Base-by-base conservation (phyloP, 1,140 invertebrate species). In the Penaeus vannamei region DNA sequence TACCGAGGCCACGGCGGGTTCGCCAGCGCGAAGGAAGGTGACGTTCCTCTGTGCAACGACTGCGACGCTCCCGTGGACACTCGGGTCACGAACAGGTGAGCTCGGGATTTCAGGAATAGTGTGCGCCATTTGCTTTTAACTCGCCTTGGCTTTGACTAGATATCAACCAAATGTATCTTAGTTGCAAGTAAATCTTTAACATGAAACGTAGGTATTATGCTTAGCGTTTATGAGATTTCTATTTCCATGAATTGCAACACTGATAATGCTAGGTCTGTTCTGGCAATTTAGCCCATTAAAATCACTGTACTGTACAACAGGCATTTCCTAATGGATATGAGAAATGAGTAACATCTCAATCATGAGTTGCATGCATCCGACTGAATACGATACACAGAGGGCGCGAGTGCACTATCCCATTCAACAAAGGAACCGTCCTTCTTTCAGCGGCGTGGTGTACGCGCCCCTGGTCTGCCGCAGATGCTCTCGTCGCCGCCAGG, bases 391-490 rank as follows among this genome's bases (percentile, higher is more conserved):
- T 26, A 23, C 19, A 20, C 23, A 36, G 20, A 86, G 59, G 87
- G 89, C 88, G 90, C 77, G 46, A 62, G 36, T 23, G 46, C 82
- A 23, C 10, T 87, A 77, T 19, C 76, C 26, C 42, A 66, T 85
- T 61, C 36, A n/a, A 91, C 20, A 42, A 69, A 7, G 60, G 23
- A 79, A 36, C 64, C 81, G 46, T 42, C 23, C 87, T 79, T 46
- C 14, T 61, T 61, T 82, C 91, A 95, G 94, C 85, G 95, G 96
- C 84, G 94, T 96, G 46, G 94, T 96, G 92, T 96, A 95, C 91
- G 95, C 96, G n/a, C 95, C 96, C 1, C 93, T 97, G 84, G 95
- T 98, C 14, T 98, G 98, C 93, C 94, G 96, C 88, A 97, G 97
- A 92, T 99, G 98, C 93, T 94, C 95, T 72, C 97, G 97, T 92